These are phyloP conservation scores for Cephonodes hylas DNA, from an alignment of 2,888 invertebrate species.

Conservation along the genomic window DNA sequence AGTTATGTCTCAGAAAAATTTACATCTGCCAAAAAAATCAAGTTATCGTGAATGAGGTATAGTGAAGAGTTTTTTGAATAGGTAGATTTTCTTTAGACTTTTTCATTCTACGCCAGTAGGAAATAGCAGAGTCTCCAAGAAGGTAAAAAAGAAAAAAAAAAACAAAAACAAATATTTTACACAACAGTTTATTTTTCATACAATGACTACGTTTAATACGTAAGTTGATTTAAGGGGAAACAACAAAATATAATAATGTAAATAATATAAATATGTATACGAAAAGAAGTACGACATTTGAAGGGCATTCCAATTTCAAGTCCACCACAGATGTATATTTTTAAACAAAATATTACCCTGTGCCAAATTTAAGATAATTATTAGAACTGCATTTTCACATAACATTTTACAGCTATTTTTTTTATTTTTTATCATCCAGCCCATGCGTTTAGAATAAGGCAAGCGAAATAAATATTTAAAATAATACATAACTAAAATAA, in stretches of 20 bases:
- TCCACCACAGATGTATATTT: conserved; percentile 66
- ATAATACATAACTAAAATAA: conserved; percentile 20
- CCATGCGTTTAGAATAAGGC: background rate
- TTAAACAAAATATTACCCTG: conserved; percentile 64
- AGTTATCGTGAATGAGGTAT: no score
- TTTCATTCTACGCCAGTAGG: no score
- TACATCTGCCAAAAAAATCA: no score
- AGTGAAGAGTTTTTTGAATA: no score
- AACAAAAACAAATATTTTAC: conserved; percentile 20
- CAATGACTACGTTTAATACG: conserved; percentile 29
- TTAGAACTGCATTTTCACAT: conserved; percentile 30
- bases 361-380: conserved; percentile 41
- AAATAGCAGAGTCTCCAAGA: background rate
- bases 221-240: background rate
- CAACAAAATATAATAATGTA: background rate
- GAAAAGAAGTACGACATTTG: conserved; percentile 18
- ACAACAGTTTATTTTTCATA: conserved; percentile 32
- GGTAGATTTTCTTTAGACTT: no score
- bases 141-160: background rate
- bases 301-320: conserved; percentile 35
- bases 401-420: conserved; percentile 17
- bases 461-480: background rate
- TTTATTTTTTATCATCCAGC: background rate
- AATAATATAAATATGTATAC: background rate
- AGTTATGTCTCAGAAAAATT: no score